A percentile compares a stretch with the other conserved stretches of the same genome.
Evolutionary conservation across 2,113 vertebrate genomes (phyloP).

Genomic region (Puma concolor): DNA sequence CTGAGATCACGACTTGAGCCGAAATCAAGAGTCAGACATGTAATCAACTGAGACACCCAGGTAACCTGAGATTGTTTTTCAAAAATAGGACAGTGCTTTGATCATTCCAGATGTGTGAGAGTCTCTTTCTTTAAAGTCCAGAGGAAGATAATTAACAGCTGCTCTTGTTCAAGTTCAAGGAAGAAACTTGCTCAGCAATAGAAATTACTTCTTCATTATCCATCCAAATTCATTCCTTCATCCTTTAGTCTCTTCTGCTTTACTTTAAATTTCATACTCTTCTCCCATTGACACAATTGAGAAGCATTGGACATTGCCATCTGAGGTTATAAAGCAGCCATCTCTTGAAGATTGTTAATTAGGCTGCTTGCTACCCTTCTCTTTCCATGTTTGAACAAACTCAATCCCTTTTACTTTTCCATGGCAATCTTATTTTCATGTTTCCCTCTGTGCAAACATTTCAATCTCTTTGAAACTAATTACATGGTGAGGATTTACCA

Average conservation of each 20-base stretch:
- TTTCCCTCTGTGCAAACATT: constrained; percentile 20
- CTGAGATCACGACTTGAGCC: too few species aligned
- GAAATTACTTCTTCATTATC: not conserved
- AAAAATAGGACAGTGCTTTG: not conserved
- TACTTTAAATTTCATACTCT: not conserved
- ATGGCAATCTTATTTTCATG: not conserved
- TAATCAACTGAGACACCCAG: too few species aligned
- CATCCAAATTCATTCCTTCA: not conserved
- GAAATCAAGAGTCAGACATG: too few species aligned
- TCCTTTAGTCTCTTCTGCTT: not conserved
- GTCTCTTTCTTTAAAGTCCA: not conserved
- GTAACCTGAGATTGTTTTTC: too few species aligned
- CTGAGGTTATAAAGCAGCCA: not conserved
- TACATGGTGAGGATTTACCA: not conserved
- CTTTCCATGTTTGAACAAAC: not conserved
- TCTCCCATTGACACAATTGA: not conserved
- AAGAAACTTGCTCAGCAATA: not conserved
- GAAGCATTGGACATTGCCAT: not conserved
- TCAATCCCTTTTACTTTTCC: not conserved
- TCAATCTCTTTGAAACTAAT: constrained; percentile 31
- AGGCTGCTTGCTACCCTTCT: not conserved
- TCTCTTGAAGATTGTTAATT: not conserved
- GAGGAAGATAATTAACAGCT: not conserved
- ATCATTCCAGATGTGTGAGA: not conserved
- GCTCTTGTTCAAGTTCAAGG: not conserved